phyloP scores from a whole-genome alignment of 2,888 invertebrate species.

The Chloroclystis v-ata region DNA sequence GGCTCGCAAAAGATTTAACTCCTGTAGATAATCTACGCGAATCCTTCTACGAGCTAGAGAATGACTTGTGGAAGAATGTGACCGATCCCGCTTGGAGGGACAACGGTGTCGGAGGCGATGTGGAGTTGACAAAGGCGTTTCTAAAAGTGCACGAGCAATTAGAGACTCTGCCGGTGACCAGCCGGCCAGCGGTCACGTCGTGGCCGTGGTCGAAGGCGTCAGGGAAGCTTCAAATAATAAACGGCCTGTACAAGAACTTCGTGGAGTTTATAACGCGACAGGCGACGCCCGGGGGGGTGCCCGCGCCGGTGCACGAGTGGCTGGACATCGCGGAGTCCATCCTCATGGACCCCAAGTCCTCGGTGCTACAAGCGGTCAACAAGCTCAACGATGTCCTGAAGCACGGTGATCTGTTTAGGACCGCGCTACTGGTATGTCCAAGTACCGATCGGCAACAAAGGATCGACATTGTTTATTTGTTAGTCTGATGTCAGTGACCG shows the following conservation, averaged over 20 bases:
- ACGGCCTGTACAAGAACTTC: slow-evolving; percentile 83
- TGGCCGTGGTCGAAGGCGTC: slow-evolving; percentile 83
- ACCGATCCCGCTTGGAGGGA: slow-evolving; percentile 58
- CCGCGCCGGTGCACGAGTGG: slow-evolving; percentile 65
- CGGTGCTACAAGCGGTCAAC: slow-evolving; percentile 76
- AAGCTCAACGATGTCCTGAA: slow-evolving; percentile 80
- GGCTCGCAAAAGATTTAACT: slow-evolving; percentile 50
- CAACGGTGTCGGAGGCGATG: slow-evolving; percentile 66
- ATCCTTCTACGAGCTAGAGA: slow-evolving; percentile 78
- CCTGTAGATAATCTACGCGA: slow-evolving; percentile 79
- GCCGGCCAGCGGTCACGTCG: slow-evolving; percentile 49
- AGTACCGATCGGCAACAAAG: slow-evolving; percentile 27
- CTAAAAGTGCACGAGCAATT: slow-evolving; percentile 75
- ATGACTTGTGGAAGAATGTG: slow-evolving; percentile 68
- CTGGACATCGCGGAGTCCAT: slow-evolving; percentile 82
- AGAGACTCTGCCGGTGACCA: slow-evolving; percentile 49
- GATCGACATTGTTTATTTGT: slow-evolving; percentile 26
- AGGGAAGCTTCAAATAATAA: slow-evolving; percentile 79
- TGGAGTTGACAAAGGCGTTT: slow-evolving; percentile 78
- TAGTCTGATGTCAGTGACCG: slow-evolving; percentile 32
- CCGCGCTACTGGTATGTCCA: slow-evolving; percentile 79
- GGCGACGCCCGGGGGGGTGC: slow-evolving; percentile 54
- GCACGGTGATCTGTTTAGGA: slow-evolving; percentile 80
- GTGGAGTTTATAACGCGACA: slow-evolving; percentile 77
- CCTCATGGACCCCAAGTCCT: slow-evolving; percentile 79